Evolutionary conservation across 2,888 invertebrate genomes (phyloP).

Genomic region (Vanessa cardui): DNA sequence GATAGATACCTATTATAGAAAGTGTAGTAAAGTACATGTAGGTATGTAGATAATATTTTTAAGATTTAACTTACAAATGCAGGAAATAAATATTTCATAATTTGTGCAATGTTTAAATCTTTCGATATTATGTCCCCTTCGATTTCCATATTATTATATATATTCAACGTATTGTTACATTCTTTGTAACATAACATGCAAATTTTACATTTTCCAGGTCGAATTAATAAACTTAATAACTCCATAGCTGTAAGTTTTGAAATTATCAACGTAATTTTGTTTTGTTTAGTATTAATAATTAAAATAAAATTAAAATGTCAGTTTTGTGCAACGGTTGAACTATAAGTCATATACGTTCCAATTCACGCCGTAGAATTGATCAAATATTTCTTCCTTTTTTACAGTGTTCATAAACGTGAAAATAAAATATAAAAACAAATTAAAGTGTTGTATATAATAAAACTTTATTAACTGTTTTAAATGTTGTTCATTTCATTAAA

Average conservation of each 20-base stretch:
- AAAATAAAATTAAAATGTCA: conserved; percentile 4
- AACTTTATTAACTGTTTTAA: too few species aligned
- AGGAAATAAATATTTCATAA: conserved; percentile 54
- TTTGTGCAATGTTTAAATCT: conserved; percentile 46
- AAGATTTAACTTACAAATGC: conserved; percentile 51
- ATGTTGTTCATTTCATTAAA: too few species aligned
- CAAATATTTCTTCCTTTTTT: too few species aligned
- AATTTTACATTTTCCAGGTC: conserved; percentile 31
- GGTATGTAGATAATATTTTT: background rate
- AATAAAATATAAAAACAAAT: too few species aligned
- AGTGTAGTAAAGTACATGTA: too few species aligned
- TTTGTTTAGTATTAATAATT: background rate
- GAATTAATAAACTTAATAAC: conserved; percentile 35
- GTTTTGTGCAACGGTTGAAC: background rate
- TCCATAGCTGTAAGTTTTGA: conserved; percentile 28
- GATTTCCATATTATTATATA: conserved; percentile 48
- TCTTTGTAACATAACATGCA: conserved; percentile 61
- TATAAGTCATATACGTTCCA: background rate
- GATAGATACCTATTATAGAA: too few species aligned
- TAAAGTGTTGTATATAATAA: too few species aligned
- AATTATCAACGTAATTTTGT: conserved; percentile 6
- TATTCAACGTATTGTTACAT: conserved; percentile 39
- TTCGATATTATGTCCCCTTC: conserved; percentile 42
- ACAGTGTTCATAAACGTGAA: too few species aligned
- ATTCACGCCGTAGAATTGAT: background rate